Evolutionary conservation across 2,797 vertebrate genomes (phyloP).

Genomic region (Sebastes oblongus): DNA sequence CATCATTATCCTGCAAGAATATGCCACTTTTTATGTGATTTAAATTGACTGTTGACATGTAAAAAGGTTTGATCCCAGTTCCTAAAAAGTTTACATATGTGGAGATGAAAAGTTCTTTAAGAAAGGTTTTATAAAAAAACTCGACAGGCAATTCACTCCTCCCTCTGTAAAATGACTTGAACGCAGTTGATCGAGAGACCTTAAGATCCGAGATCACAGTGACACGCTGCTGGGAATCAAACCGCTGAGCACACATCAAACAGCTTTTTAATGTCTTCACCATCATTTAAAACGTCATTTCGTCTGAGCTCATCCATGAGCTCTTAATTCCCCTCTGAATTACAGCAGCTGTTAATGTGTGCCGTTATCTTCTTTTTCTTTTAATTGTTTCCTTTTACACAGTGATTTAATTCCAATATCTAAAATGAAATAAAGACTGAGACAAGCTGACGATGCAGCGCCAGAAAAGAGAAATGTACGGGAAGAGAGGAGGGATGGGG

Average conservation of each 20-base stretch:
- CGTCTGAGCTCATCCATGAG: slow-evolving; percentile 25
- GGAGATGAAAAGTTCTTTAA: background rate
- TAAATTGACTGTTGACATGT: background rate
- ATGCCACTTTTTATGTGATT: background rate
- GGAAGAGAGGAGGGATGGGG: background rate
- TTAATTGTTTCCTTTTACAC: slow-evolving; percentile 5
- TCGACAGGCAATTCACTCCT: background rate
- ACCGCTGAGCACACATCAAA: slow-evolving; percentile 26
- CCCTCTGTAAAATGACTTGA: slow-evolving; percentile 2
- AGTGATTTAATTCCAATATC: slow-evolving; percentile 6
- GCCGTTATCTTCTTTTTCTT: slow-evolving; percentile 2
- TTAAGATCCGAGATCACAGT: slow-evolving; percentile 14
- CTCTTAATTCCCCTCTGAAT: slow-evolving; percentile 20
- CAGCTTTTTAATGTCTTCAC: slow-evolving; percentile 15
- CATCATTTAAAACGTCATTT: slow-evolving; percentile 25
- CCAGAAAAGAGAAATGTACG: background rate
- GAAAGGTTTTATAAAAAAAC: background rate
- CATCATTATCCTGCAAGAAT: slow-evolving; percentile 9
- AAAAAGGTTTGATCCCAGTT: background rate
- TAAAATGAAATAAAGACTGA: slow-evolving; percentile 12
- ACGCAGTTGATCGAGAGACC: slow-evolving; percentile 6
- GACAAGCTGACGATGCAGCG: background rate
- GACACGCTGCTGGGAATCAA: slow-evolving; percentile 23
- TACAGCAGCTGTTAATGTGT: background rate
- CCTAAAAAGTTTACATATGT: background rate